Evolutionary conservation across 2,797 vertebrate genomes (phyloP).

Genomic region (Rallus crepitans): DNA sequence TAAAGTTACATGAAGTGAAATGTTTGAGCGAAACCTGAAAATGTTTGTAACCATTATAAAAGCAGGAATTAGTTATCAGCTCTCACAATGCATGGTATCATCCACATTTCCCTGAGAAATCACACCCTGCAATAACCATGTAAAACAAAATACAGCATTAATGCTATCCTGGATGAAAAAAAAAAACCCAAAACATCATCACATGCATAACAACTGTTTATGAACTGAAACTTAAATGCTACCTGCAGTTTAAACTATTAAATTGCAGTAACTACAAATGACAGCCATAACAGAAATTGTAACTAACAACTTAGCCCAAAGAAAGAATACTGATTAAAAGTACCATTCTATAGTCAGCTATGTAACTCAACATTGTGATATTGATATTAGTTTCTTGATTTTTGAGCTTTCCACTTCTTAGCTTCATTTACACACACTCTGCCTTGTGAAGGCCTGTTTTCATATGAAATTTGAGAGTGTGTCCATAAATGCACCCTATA

Average conservation of each 20-base stretch:
- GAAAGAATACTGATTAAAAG: neutral
- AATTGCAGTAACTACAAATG: neutral
- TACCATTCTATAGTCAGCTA: neutral
- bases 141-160: neutral
- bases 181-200: neutral
- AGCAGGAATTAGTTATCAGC: constrained; percentile 2
- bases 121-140: constrained; percentile 9
- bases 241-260: neutral
- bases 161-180: neutral
- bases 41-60: neutral
- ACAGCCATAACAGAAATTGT: neutral
- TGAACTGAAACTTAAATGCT: neutral
- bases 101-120: constrained; percentile 64
- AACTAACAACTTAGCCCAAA: neutral
- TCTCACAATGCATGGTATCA: neutral
- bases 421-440: neutral
- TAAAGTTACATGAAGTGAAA: neutral
- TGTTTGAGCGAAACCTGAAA: constrained; percentile 24
- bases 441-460: neutral
- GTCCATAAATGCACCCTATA: neutral
- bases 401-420: neutral
- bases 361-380: neutral
- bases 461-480: neutral
- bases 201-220: neutral
- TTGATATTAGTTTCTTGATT: neutral